Evolutionary conservation across 2,888 invertebrate species (phyloP), one percentile per base, ranked within the genome.

Genomic region (Tupiocoris notatus): DNA sequence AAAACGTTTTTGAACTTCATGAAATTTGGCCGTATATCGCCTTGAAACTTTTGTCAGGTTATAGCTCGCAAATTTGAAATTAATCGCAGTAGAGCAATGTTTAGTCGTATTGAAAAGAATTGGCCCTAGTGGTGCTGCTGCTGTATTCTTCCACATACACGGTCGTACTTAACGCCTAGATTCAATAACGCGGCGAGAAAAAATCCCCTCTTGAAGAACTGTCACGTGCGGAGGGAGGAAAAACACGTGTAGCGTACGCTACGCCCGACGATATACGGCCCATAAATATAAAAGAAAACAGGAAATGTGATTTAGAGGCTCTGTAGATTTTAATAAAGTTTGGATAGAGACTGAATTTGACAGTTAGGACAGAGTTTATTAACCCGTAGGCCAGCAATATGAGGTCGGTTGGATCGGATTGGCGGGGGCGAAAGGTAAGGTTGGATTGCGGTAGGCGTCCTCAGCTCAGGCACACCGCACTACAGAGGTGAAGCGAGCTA

Each of bases 241-340:
- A 39, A 39, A 39, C 39, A 39, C 39, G 39, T 39, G 39, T 12
- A 39, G 6, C 12, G 63, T 63, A 23, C 63, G 22, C 16, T 9
- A 22, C 23, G 63, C 21, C 18, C 64, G 64, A 25, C 25, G 64
- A 25, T 64, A 64, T 64, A 17, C 25, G n/a, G 16, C 17, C 68
- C 58, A 58, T 68, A 58, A 68, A 68, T 68, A 63, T 58, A 21
- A 68, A 68, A 57, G 59, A 58, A 58, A 68, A 68, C 68, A 68
- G 68, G 68, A 68, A 68, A 68, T 68, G 58, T 21, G 68, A 68
- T 68, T 68, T 68, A 68, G 68, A 57, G 24, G 68, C 68, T 39
- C 68, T 18, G 68, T 68, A 68, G 57, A 68, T 68, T 68, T 68
- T 68, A 68, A 68, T 68, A 68, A 68, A 68, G 58, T 68, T 68